Conservation (phyloP, 2,888 invertebrate species). For the Aproaerema taeniolella region DNA sequence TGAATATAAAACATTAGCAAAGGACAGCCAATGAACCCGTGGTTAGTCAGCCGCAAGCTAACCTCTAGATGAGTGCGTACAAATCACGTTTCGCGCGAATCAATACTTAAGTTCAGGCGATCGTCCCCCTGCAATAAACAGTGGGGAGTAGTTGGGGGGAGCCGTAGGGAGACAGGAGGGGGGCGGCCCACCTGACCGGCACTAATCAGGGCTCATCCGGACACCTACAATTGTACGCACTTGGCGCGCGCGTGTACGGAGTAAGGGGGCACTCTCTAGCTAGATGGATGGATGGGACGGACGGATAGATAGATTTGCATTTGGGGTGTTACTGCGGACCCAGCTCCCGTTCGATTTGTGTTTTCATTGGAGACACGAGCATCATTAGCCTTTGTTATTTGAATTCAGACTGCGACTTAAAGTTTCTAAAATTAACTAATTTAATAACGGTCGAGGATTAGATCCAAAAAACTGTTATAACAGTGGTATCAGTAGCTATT, state of each 20-base stretch:
- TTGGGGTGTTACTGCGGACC: conserved; percentile 11
- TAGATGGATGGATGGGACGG: conserved; percentile 13
- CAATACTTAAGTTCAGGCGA: conserved; percentile 77
- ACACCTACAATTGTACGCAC: conserved; percentile 72
- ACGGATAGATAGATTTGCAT: conserved; percentile 9
- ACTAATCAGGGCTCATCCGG: conserved; percentile 76
- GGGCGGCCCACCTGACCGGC: conserved; percentile 74
- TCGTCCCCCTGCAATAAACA: conserved; percentile 73
- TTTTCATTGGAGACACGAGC: too few species aligned
- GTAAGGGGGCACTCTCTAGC: conserved; percentile 13
- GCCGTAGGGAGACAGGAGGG: too few species aligned
- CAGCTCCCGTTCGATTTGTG: too few species aligned
- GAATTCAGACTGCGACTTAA: too few species aligned
- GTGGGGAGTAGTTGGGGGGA: conserved; percentile 58
- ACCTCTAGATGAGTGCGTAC: conserved; percentile 76
- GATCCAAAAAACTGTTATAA: too few species aligned
- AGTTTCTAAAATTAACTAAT: too few species aligned
- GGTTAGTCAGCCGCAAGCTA: conserved; percentile 49
- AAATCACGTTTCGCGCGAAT: conserved; percentile 78
- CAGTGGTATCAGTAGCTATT: too few species aligned
- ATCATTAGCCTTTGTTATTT: too few species aligned
- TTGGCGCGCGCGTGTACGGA: conserved; percentile 20
- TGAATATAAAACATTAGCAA: conserved; percentile 22
- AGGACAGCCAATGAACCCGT: conserved; percentile 32
- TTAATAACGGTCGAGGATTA: too few species aligned